Conservation (phyloP, 2,113 vertebrate genomes). For the Ochotona princeps region DNA sequence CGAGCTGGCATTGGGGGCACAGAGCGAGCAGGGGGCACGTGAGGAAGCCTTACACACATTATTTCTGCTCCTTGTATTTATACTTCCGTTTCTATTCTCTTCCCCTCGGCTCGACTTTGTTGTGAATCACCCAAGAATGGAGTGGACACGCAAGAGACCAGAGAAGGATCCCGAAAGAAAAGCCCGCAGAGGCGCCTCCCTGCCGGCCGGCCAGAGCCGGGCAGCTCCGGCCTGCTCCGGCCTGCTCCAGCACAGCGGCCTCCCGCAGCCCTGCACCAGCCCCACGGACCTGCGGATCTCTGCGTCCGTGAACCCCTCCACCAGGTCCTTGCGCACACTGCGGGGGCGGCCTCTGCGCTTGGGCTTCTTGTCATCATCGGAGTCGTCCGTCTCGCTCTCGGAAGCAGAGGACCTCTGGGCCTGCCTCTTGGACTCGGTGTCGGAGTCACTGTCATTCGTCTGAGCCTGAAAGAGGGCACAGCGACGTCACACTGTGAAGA, state of each 20-base stretch:
- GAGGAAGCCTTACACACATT: no score
- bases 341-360: constrained; percentile 95
- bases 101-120: neutral
- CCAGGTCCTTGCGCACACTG: constrained; percentile 95
- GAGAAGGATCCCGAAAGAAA: neutral
- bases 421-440: constrained; percentile 95
- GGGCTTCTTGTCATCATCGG: constrained; percentile 96
- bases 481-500: neutral
- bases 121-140: neutral
- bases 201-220: no score
- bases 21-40: fast-evolving
- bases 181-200: no score
- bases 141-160: neutral
- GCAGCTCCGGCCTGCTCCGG: no score
- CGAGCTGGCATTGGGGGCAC: no score
- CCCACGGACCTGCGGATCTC: constrained; percentile 95
- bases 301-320: constrained; percentile 96
- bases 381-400: constrained; percentile 96
- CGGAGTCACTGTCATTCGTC: constrained; percentile 97
- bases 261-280: neutral
- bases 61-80: no score
- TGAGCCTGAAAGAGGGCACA: constrained; percentile 87
- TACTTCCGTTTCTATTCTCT: neutral
- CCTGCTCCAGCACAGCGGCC: no score
- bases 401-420: constrained; percentile 94